phyloP scores from a whole-genome alignment of 2,888 invertebrate genomes.

The Dryomyza anilis region DNA sequence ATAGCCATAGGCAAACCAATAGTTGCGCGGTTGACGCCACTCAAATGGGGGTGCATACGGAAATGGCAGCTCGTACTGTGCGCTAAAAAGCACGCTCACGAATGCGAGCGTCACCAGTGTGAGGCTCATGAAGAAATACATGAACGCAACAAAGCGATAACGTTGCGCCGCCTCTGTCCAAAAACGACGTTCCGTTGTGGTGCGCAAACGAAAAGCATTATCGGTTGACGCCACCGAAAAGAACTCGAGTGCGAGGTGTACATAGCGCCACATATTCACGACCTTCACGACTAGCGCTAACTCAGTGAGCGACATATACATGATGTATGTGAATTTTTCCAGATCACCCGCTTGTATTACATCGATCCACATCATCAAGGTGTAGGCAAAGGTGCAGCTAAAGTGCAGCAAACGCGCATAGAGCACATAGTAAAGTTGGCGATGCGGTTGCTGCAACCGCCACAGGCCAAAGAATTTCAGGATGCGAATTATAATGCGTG shows the following conservation, averaged over 20 bases:
- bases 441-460: neutral
- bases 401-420: conserved; percentile 38
- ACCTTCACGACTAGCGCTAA: conserved; percentile 46
- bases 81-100: conserved; percentile 35
- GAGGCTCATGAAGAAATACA: conserved; percentile 33
- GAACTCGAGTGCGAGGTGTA: conserved; percentile 35
- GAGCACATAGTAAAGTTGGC: neutral
- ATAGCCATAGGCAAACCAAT: conserved; percentile 46
- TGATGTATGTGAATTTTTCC: conserved; percentile 46
- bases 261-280: conserved; percentile 44
- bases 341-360: conserved; percentile 44
- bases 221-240: conserved; percentile 38
- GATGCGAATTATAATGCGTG: neutral
- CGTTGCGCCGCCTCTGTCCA: conserved; percentile 40
- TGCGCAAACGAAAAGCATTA: conserved; percentile 34
- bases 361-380: conserved; percentile 49
- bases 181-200: conserved; percentile 34
- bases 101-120: conserved; percentile 32
- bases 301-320: conserved; percentile 51
- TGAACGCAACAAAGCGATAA: conserved; percentile 37
- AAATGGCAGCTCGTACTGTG: conserved; percentile 45
- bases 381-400: conserved; percentile 42
- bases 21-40: conserved; percentile 40
- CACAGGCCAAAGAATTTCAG: neutral
- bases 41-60: conserved; percentile 52